Evolutionary conservation across 2,888 invertebrate species (phyloP), one percentile per base, ranked within the genome.

Genomic region (Harpalus rubripes): DNA sequence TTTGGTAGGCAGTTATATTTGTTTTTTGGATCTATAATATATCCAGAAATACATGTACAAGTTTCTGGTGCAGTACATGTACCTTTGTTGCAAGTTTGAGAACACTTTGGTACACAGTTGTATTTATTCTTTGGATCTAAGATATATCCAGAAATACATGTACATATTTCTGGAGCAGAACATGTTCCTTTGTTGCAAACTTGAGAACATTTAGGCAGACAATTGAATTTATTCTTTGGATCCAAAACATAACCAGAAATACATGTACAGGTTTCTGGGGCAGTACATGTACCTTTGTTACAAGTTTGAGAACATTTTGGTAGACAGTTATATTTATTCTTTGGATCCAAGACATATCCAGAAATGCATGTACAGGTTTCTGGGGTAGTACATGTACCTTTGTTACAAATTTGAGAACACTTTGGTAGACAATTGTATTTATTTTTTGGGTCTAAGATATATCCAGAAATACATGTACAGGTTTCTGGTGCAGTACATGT

Each of bases 201-300:
- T 0, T 88, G 86, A 6, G 86, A 81, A 87, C 93, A 92, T 1
- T 87, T 82, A 0, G 92, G 90, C 39, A 89, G 87, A 85, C 92
- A 92, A 83, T 87, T 84, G 74, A 76, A 87, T 78, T 86, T 86
- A 76, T 92, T 91, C 0, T 88, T 88, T 12, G 86, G 90, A 86
- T 94, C 93, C 39, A 88, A 85, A 0, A 91, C 87, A 84, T 93
- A 94, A 56, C 94, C 94, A 8, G 90, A 85, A 84, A 92, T 92
- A 87, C 94, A 94, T 7, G 87, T 86, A 83, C 92, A 91, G 0
- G 83, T 87, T 32, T 90, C 89, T 0, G 91, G 91, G 0, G 88
- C 88, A 0, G 87, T 88, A 81, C 92, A 92, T 16, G 86, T 85
- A 4, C 91, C 91, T 82, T 91, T 88, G 1, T 87, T 15, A 83